These are phyloP conservation scores for Sinodicranocentrus sp. DNA, from an alignment of 2,888 invertebrate genomes.

Conservation along the genomic window DNA sequence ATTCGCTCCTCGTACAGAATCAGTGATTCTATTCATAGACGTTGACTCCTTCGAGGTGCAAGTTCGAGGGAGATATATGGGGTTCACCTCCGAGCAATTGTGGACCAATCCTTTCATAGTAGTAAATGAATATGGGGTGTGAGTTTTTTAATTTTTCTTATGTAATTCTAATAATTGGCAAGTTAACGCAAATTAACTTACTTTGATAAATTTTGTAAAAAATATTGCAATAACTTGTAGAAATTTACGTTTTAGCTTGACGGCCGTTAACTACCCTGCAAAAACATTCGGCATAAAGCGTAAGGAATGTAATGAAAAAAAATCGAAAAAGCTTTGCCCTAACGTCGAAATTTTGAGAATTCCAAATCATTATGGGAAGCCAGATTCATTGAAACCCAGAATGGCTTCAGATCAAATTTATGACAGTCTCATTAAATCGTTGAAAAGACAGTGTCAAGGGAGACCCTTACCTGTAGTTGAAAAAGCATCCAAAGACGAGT, in stretches of 20 bases:
- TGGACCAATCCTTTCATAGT: neutral
- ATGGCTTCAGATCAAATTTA: constrained; percentile 30
- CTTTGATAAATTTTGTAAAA: neutral
- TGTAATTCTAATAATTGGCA: neutral
- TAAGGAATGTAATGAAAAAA: neutral
- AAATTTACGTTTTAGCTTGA: neutral
- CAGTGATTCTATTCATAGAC: constrained; percentile 24
- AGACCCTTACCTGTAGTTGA: neutral
- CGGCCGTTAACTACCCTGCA: constrained; percentile 28
- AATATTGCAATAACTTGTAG: neutral
- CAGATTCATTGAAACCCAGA: neutral
- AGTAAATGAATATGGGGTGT: constrained; percentile 10
- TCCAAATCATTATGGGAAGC: constrained; percentile 30
- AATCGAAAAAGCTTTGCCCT: neutral
- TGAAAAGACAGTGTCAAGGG: neutral
- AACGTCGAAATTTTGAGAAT: neutral
- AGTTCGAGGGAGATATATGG: constrained; percentile 10
- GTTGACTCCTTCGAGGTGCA: constrained; percentile 39
- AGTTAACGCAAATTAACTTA: too few species aligned
- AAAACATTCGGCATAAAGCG: neutral
- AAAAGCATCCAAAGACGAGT: constrained; percentile 34
- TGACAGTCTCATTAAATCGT: neutral
- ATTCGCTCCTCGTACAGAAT: constrained; percentile 19
- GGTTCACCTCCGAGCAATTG: neutral
- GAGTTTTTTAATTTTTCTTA: neutral